phyloP scores from a whole-genome alignment of 2,113 vertebrate species.

The Ellobius talpinus region DNA sequence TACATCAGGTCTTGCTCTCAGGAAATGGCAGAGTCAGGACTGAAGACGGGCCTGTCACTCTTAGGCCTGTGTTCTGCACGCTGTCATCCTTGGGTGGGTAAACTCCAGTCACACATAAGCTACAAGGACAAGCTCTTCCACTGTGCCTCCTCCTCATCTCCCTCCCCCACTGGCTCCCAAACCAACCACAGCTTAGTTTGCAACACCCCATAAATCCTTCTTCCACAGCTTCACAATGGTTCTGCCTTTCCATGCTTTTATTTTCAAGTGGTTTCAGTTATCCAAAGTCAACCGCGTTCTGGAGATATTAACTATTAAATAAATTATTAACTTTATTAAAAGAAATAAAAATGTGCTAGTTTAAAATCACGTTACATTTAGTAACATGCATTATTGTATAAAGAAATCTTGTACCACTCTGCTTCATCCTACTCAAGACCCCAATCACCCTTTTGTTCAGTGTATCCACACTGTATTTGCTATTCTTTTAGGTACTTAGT shows the following conservation, averaged over 20 bases:
- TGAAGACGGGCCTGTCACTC: not conserved
- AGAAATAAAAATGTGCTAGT: not conserved
- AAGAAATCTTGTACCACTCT: not conserved
- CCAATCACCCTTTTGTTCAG: not conserved
- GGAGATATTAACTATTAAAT: not conserved
- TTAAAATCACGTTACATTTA: not conserved
- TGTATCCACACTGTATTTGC: not conserved
- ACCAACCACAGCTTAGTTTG: not conserved
- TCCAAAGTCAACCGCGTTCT: not conserved
- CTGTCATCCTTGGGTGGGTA: not conserved
- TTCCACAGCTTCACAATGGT: not conserved
- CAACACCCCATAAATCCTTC: not conserved
- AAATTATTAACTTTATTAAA: not conserved
- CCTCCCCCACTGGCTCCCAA: not conserved
- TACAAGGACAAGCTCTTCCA: not conserved
- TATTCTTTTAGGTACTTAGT: not conserved
- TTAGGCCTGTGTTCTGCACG: not conserved
- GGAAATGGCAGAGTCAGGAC: not conserved
- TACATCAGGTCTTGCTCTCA: rapidly evolving
- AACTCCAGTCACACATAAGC: not conserved
- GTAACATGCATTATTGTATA: not conserved
- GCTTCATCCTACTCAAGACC: not conserved
- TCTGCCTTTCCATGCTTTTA: not conserved
- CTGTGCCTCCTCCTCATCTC: too few species aligned
- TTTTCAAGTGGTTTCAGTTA: not conserved